phyloP scores from a whole-genome alignment of 2,797 vertebrate genomes.

The Glyptemys insculpta region DNA sequence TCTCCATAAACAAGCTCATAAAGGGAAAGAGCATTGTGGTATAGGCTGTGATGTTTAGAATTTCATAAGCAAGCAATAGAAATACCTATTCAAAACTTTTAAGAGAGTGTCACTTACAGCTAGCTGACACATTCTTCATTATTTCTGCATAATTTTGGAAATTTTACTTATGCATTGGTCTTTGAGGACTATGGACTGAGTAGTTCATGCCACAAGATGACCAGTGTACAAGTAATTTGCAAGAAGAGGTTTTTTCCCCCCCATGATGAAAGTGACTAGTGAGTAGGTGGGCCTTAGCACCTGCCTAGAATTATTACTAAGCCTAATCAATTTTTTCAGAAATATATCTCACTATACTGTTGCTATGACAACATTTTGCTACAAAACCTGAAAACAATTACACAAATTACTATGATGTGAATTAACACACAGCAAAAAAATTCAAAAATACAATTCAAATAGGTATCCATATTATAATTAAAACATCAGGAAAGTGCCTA shows the following conservation, averaged over 20 bases:
- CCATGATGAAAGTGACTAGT: background rate
- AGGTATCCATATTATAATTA: constrained; percentile 14
- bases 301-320: constrained; percentile 1
- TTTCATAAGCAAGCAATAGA: background rate
- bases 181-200: background rate
- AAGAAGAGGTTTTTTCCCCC: background rate
- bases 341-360: constrained; percentile 31
- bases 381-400: constrained; percentile 71
- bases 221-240: background rate
- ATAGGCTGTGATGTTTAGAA: background rate
- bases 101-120: background rate
- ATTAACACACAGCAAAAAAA: constrained; percentile 43
- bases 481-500: constrained; percentile 24
- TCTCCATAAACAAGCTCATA: background rate
- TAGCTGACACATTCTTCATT: background rate
- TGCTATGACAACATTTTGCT: constrained; percentile 46
- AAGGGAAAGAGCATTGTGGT: background rate
- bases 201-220: accelerated
- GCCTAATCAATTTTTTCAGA: constrained; percentile 26
- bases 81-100: background rate
- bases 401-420: constrained; percentile 60
- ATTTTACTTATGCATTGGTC: background rate
- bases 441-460: constrained; percentile 65
- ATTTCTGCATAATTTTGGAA: background rate
- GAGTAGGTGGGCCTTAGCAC: constrained; percentile 3